phyloP scores from a whole-genome alignment of 2,888 invertebrate genomes.

The Argyra leucocephala region DNA sequence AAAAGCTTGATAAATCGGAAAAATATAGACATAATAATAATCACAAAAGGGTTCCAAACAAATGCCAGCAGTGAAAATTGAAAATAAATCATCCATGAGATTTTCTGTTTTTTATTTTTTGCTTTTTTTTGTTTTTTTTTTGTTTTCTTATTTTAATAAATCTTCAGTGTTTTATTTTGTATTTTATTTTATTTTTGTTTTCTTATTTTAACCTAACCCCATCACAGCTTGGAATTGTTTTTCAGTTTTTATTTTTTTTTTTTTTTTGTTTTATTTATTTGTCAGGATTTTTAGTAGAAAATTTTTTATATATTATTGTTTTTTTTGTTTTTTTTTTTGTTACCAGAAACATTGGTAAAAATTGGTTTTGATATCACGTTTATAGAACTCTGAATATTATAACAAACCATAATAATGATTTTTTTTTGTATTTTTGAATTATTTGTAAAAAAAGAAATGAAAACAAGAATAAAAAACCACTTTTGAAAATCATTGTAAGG shows the following conservation, averaged over 20 bases:
- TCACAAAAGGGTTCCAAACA: not conserved
- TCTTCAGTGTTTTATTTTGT: not conserved
- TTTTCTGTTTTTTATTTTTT: not conserved
- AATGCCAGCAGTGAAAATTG: slow-evolving; percentile 6
- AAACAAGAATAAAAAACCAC: too few relatives aligned
- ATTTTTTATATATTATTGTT: too few relatives aligned
- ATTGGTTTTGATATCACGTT: too few relatives aligned
- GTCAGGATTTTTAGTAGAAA: too few relatives aligned
- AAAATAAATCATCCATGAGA: slow-evolving; percentile 6
- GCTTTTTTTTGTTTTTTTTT: not conserved
- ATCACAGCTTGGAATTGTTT: not conserved
- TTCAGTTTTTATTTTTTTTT: not conserved
- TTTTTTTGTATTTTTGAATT: too few relatives aligned
- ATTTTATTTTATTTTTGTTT: not conserved
- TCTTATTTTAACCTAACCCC: not conserved
- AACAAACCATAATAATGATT: too few relatives aligned
- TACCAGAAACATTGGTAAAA: too few relatives aligned
- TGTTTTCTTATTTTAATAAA: not conserved
- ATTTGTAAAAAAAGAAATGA: too few relatives aligned
- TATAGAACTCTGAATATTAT: too few relatives aligned
- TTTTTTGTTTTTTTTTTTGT: too few relatives aligned
- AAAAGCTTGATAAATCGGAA: slow-evolving; percentile 4
- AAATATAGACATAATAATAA: slow-evolving; percentile 6
- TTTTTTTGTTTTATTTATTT: not conserved
- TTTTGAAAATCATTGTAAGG: too few relatives aligned